Percentiles rank a stretch among this genome's conserved stretches.
phyloP scores from a whole-genome alignment of 2,797 vertebrate species.

The Xerus rutilus region DNA sequence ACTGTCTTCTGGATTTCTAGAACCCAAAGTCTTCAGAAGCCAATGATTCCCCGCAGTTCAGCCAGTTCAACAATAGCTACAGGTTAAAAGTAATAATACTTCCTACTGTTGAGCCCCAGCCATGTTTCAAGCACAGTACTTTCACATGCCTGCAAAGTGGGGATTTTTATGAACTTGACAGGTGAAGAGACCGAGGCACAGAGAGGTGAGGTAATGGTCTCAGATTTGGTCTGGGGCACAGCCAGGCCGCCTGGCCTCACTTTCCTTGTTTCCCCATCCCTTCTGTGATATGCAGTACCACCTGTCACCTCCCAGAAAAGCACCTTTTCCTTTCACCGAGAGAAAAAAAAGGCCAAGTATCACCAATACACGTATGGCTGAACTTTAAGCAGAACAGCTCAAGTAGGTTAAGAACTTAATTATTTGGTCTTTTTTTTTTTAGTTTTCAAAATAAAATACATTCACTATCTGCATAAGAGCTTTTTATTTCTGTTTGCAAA shows the following conservation, averaged over 20 bases:
- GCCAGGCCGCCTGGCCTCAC: not conserved
- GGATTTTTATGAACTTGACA: not conserved
- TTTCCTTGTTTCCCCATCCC: not conserved
- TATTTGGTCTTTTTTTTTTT: conserved; percentile 54
- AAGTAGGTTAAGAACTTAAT: conserved; percentile 68
- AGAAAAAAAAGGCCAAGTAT: not conserved
- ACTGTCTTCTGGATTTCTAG: not conserved
- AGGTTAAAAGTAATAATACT: not conserved
- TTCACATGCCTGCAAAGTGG: not conserved
- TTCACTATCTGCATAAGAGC: not conserved
- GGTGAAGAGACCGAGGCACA: not conserved
- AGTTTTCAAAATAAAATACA: conserved; percentile 57
- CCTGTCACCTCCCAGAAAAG: conserved; percentile 30
- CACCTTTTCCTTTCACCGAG: not conserved
- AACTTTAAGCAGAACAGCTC: conserved; percentile 59
- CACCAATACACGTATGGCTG: not conserved
- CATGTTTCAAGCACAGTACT: not conserved
- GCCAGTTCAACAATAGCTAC: not conserved
- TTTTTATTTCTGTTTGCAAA: conserved; percentile 73
- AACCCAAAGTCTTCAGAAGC: not conserved
- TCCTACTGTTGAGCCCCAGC: not conserved
- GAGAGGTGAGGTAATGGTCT: not conserved
- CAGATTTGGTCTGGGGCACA: not conserved
- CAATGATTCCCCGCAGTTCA: not conserved
- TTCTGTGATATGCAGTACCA: conserved; percentile 26